Base-by-base conservation (phyloP, 1,140 invertebrate genomes). In the Lasioglossum albipes region DNA sequence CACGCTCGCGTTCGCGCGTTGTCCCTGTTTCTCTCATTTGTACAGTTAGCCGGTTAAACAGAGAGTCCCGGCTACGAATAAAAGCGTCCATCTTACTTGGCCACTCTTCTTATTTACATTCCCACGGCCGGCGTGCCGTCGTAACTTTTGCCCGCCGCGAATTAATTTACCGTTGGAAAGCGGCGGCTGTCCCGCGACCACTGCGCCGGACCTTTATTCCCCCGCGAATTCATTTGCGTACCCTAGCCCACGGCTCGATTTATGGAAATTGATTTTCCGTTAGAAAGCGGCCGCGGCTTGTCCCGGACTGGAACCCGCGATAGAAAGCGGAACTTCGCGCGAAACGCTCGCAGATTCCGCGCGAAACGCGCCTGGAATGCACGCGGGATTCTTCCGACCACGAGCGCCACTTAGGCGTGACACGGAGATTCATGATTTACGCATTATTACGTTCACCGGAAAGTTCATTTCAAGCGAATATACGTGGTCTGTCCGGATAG, bases 11-110 rank as follows among this genome's bases (percentile, higher is more conserved):
- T 5, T 83, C 76, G 76, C 45, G 76, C 69, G 45, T 18, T 45
- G 54, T 52, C 59, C 73, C 71, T 85, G 83, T 85, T 86, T 82
- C 83, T 86, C 75, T 86, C 75, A 67, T 85, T 85, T 79, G 78
- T 82, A 86, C 84, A 85, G 84, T 85, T 86, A 82, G 71, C 62
- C 76, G 77, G 70, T 87, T 80, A 82, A 87, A 82, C 82, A 10
- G 45, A 49, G 45, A 71, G 57, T 76, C 54, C 67, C 61, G 3
- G 72, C 54, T 78, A 72, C 61, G 85, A 74, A 79, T 78, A 77
- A 78, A 75, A 79, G 75, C 78, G 78, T 57, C 66, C 31, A 31
- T 64, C 71, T 18, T 45, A 66, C 22, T 20, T 54, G 79, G 57
- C 7, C 67, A 31, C 76, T 66, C 67, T 70, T 77, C 75, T 82